Base-by-base conservation (phyloP, 2,113 vertebrate species). In the Chrysochloris asiatica region DNA sequence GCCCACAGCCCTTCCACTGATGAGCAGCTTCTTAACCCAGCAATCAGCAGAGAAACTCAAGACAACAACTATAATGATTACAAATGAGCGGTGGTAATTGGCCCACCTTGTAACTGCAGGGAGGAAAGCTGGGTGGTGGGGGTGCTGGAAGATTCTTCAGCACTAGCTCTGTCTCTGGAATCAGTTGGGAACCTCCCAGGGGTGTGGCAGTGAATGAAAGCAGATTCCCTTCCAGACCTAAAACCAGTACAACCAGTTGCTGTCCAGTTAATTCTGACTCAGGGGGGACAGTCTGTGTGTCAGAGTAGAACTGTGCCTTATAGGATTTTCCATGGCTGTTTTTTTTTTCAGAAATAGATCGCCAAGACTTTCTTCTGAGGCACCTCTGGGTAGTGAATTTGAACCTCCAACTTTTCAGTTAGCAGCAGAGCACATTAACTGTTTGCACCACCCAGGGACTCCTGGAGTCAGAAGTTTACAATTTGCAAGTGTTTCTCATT, bases 51-150 rank as follows among this genome's bases (percentile, higher is more conserved):
- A 91, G 84, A 86, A 83, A 94, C 73, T 93, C 3, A 0, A 93
- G 79, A 92, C 93, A 83, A 92, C 86, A 87, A 89, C 91, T 33
- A 17, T 89, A 96, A 97, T 96, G 93, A 96, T 95, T 96, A 94
- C 90, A 96, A 96, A 96, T 94, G 92, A 94, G 93, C 69, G 0
- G 4, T 67, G 83, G 92, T 95, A 95, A 96, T 93, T 92, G 94
- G 88, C 90, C 88, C 1, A 17, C 90, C 63, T 92, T 86, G 92
- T 95, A 89, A 77, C 92, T 72, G 86, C 33, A 30, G 67, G 65
- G 43, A 84, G 67, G 24, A 52, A 43, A 6, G 13, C 3, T 1
- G 24, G 47, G 36, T 22, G 81, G 10, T 3, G 45, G 38, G 3
- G 47, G 41, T 26, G 77, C 43, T 45, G 87, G 61, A 52, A 77